These are phyloP conservation scores for Aplidium turbinatum DNA, from an alignment of 23 tunicate species.

Conservation along the genomic window DNA sequence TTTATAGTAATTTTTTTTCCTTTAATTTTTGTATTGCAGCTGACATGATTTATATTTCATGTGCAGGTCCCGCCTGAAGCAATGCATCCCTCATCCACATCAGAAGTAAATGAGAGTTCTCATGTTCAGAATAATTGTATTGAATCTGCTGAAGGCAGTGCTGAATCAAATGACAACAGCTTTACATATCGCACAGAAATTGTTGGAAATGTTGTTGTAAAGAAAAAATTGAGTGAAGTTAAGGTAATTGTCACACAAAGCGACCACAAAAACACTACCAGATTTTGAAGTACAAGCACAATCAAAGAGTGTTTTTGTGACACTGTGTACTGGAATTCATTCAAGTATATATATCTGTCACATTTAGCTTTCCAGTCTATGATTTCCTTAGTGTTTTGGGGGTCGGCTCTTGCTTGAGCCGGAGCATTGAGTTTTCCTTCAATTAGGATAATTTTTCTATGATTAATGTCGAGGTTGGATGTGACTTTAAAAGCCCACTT, in stretches of 20 bases:
- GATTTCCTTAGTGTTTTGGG: too few species aligned
- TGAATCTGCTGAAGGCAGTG: not conserved
- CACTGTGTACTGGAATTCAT: not conserved
- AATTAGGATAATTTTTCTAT: too few species aligned
- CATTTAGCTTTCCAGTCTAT: too few species aligned
- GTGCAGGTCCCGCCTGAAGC: slow-evolving; percentile 42
- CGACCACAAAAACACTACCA: too few species aligned
- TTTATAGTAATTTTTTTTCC: not conserved
- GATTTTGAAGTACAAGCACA: too few species aligned
- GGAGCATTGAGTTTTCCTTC: too few species aligned
- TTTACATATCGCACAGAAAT: slow-evolving; percentile 72
- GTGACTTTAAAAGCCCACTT: too few species aligned
- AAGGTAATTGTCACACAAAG: slow-evolving; percentile 1
- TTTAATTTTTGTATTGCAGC: not conserved
- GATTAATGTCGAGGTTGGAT: too few species aligned
- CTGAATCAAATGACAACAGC: not conserved
- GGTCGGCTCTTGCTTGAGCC: too few species aligned
- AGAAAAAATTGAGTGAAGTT: slow-evolving; percentile 45
- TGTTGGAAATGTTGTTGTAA: slow-evolving; percentile 80
- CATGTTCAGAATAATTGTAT: not conserved
- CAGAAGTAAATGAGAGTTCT: not conserved
- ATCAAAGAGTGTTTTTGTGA: not conserved
- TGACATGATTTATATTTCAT: too few species aligned
- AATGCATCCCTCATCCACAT: not conserved
- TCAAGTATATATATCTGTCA: not conserved